A percentile compares a stretch with the other conserved stretches of the same genome.
These are phyloP conservation scores for Tolmerus cingulatus DNA, from an alignment of 2,888 invertebrate species.

Conservation along the genomic window DNA sequence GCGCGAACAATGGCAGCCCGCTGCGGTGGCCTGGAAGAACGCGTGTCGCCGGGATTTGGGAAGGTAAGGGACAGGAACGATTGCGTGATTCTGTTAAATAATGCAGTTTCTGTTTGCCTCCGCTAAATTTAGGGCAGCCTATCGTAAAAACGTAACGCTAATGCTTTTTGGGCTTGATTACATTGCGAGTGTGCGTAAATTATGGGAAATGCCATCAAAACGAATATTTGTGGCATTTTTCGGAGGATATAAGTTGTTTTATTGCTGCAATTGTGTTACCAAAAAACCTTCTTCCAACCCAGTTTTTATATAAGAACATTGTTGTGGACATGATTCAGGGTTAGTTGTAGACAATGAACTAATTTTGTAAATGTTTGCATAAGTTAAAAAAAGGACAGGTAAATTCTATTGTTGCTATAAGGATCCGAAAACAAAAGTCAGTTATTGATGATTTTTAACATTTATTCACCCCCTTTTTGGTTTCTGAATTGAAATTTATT, in stretches of 20 bases:
- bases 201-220: not conserved
- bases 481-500: too few relatives aligned
- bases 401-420: too few relatives aligned
- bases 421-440: too few relatives aligned
- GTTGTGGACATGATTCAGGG: not conserved
- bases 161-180: not conserved
- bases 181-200: not conserved
- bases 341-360: too few relatives aligned
- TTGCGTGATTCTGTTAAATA: constrained; percentile 4
- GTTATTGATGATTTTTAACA: too few relatives aligned
- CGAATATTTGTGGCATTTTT: not conserved
- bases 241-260: not conserved
- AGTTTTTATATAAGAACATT: not conserved
- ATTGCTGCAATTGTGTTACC: not conserved
- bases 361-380: too few relatives aligned
- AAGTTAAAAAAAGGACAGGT: too few relatives aligned
- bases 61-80: not conserved
- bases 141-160: not conserved
- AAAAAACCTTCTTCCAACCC: not conserved
- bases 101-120: constrained; percentile 8
- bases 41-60: not conserved
- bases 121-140: not conserved
- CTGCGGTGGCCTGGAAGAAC: not conserved
- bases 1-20: not conserved
- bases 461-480: too few relatives aligned